Evolutionary conservation across 2,888 invertebrate genomes (phyloP).

Genomic region (Xylocampa areola): DNA sequence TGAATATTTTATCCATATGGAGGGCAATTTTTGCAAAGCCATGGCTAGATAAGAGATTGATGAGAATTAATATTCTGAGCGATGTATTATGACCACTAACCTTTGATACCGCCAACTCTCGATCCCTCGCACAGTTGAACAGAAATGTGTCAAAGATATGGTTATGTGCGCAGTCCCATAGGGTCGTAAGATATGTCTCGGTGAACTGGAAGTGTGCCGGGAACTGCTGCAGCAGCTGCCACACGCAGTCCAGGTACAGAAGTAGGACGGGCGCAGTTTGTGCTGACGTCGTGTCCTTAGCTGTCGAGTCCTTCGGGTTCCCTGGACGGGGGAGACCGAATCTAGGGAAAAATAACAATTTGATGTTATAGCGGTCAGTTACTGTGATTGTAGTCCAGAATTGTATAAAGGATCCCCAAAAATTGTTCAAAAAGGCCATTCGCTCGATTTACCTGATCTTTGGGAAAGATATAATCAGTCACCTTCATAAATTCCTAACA

Average conservation of each 20-base stretch:
- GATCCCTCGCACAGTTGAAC: constrained; percentile 95
- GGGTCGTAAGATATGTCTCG: constrained; percentile 96
- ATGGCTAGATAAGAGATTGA: too few relatives aligned
- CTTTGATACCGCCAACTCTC: constrained; percentile 91
- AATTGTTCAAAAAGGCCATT: too few relatives aligned
- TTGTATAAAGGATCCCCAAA: too few relatives aligned
- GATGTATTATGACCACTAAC: constrained; percentile 74
- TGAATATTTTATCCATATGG: too few relatives aligned
- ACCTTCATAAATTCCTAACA: too few relatives aligned
- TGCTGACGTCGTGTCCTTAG: constrained; percentile 76
- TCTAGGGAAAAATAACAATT: constrained; percentile 71
- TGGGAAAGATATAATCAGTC: too few relatives aligned
- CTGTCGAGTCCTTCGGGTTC: constrained; percentile 84
- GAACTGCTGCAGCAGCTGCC: constrained; percentile 97
- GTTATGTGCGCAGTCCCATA: constrained; percentile 97
- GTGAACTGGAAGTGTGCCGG: constrained; percentile 97
- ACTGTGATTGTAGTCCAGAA: too few relatives aligned
- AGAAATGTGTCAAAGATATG: constrained; percentile 98
- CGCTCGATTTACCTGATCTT: too few relatives aligned
- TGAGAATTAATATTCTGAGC: neutral
- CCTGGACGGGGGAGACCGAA: constrained; percentile 92
- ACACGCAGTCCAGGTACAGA: constrained; percentile 97
- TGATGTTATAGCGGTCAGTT: neutral
- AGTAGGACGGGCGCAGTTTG: constrained; percentile 94
- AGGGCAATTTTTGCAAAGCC: too few relatives aligned